These are phyloP conservation scores for Drosophila austrosaltans DNA, from an alignment of 2,888 invertebrate species.

Conservation along the genomic window DNA sequence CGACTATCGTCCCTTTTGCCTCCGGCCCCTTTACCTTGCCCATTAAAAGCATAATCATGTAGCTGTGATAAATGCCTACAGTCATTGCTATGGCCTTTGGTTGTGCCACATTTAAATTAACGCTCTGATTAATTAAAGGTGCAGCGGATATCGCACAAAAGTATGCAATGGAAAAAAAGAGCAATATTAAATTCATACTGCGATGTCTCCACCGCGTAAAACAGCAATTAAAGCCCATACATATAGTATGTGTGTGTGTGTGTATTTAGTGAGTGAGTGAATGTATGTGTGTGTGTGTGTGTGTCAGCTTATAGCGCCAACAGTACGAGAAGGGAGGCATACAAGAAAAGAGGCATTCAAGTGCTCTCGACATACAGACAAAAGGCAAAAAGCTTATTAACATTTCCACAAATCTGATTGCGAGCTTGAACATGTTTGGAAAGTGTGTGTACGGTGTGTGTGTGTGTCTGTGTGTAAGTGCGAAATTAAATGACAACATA, in stretches of 20 bases:
- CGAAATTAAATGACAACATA: slow-evolving; percentile 80
- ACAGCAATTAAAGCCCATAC: slow-evolving; percentile 64
- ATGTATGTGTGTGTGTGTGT: neutral
- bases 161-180: slow-evolving; percentile 43
- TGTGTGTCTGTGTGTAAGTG: slow-evolving; percentile 56
- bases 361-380: slow-evolving; percentile 39
- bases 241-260: neutral
- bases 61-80: slow-evolving; percentile 71
- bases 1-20: neutral
- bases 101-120: slow-evolving; percentile 51
- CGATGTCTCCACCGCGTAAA: slow-evolving; percentile 53
- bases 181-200: slow-evolving; percentile 69
- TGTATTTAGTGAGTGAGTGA: neutral
- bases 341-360: slow-evolving; percentile 24
- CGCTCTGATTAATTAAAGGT: slow-evolving; percentile 74
- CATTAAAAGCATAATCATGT: slow-evolving; percentile 78
- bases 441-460: slow-evolving; percentile 40
- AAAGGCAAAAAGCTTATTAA: slow-evolving; percentile 69
- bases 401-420: slow-evolving; percentile 73
- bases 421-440: neutral
- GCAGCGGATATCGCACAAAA: slow-evolving; percentile 38
- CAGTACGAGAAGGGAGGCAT: neutral
- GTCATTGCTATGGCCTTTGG: slow-evolving; percentile 21
- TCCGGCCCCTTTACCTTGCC: slow-evolving; percentile 57
- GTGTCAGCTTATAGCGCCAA: no score